phyloP scores from a whole-genome alignment of 1,140 invertebrate species.

The Polypedilum vanderplanki region DNA sequence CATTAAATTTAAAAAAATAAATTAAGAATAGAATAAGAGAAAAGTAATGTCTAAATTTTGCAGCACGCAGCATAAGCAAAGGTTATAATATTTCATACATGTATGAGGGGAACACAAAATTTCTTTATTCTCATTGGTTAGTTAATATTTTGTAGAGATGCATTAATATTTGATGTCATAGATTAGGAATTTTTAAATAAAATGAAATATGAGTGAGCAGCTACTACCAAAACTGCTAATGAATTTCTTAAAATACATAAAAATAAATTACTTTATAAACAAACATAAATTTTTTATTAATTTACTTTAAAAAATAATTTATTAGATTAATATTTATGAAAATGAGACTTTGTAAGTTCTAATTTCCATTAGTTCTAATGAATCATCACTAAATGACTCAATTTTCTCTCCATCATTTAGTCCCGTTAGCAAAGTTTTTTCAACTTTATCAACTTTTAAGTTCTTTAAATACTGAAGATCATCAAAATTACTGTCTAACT shows the following conservation, averaged over 20 bases:
- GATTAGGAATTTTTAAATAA: no score
- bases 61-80: neutral
- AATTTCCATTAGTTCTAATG: slow-evolving; percentile 60
- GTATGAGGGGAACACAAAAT: slow-evolving; percentile 49
- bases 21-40: neutral
- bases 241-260: neutral
- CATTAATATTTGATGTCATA: no score
- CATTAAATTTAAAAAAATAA: neutral
- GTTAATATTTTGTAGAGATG: no score
- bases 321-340: slow-evolving; percentile 31
- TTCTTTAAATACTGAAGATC: slow-evolving; percentile 45
- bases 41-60: neutral
- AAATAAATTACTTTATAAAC: neutral
- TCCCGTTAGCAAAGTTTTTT: slow-evolving; percentile 64
- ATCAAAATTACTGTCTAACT: slow-evolving; percentile 40
- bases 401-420: slow-evolving; percentile 49
- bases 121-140: no score
- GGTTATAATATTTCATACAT: slow-evolving; percentile 54
- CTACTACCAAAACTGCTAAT: neutral
- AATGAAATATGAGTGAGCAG: neutral
- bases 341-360: slow-evolving; percentile 65
- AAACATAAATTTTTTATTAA: neutral
- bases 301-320: neutral
- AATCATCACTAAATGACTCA: slow-evolving; percentile 51
- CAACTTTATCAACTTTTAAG: slow-evolving; percentile 45